Evolutionary conservation across 30 jellyfish, hydroid and myxozoan genomes (phyloP), one percentile per base, ranked within the genome.

Genomic region (Nemopilema nomurai): DNA sequence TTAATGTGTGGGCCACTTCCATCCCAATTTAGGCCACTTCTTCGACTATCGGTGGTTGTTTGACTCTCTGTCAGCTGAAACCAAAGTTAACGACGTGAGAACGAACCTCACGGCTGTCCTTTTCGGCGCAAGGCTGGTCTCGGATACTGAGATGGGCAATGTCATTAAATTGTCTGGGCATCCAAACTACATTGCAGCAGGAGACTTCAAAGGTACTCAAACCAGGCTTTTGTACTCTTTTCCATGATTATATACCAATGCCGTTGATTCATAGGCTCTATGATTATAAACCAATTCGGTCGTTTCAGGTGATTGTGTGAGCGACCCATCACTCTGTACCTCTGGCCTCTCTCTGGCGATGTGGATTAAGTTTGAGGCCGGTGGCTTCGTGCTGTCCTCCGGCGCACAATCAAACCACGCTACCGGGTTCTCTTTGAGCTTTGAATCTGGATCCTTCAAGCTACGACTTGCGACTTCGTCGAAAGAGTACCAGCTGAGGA

Each of bases 381-480:
- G 96, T 6, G 96, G 96, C 18, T 87, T 23, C 76, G 53, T 87
- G 0, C 6, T 87, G 69, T 87, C 96, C 18, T 87, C 96, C 20
- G 96, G 96, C 1, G 96, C 91, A 18, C 96, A 87, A 51, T 79
- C 96, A 28, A 87, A 50, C 29, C 90, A 29, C 33, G 81, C 96
- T 3, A 78, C 96, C n/a, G 96, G 96, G 6, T 63, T 87, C 23
- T 82, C 96, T 0, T 71, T 87, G 25, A 81, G 72, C 57, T 80
- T 68, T 33, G 84, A 73, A 28, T 53, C 87, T 1, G 96, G 91
- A 1, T 22, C 19, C 9, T 87, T 51, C 69, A 22, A n/a, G 69
- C 63, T 87, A 67, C 80, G 79, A 67, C 30, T 87, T 67, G 91
- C 90, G 0, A 78, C 96, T 1, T 13, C 25, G 6, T 6, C 91